Conservation (phyloP, 2,888 invertebrate species). For the Alloscopus bannaensis region DNA sequence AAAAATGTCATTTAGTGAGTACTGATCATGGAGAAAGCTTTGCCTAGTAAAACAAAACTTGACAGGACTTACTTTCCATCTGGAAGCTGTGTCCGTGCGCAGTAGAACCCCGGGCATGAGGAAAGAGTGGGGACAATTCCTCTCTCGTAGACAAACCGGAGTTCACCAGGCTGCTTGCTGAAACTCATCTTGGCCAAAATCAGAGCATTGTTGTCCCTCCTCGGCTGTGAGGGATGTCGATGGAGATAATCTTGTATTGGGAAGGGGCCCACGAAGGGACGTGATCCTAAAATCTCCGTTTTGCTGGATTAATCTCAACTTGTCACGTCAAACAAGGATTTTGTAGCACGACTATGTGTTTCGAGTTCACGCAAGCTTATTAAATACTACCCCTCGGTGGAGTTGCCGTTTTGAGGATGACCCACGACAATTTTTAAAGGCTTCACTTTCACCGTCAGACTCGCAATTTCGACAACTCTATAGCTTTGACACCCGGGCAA, state of each 20-base stretch:
- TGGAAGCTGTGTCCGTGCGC: slow-evolving; percentile 83
- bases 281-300: slow-evolving; percentile 61
- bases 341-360: background rate
- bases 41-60: background rate
- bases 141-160: slow-evolving; percentile 64
- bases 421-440: too few relatives aligned
- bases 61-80: slow-evolving; percentile 77
- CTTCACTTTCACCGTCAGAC: too few relatives aligned
- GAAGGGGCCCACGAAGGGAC: slow-evolving; percentile 61
- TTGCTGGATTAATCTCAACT: too few relatives aligned
- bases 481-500: too few relatives aligned
- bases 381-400: too few relatives aligned
- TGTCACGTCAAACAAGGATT: background rate
- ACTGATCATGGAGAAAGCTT: background rate
- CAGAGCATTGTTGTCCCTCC: slow-evolving; percentile 49
- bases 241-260: slow-evolving; percentile 54
- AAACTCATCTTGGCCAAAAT: slow-evolving; percentile 43
- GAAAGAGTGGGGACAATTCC: slow-evolving; percentile 28
- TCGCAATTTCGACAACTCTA: too few relatives aligned
- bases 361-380: too few relatives aligned
- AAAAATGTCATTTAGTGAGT: background rate
- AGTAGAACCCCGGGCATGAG: slow-evolving; percentile 88
- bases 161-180: slow-evolving; percentile 33
- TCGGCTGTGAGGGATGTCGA: slow-evolving; percentile 32
- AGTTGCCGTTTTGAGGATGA: too few relatives aligned